Evolutionary conservation across 2,113 vertebrate species (phyloP).

Genomic region (Tupaia chinensis): DNA sequence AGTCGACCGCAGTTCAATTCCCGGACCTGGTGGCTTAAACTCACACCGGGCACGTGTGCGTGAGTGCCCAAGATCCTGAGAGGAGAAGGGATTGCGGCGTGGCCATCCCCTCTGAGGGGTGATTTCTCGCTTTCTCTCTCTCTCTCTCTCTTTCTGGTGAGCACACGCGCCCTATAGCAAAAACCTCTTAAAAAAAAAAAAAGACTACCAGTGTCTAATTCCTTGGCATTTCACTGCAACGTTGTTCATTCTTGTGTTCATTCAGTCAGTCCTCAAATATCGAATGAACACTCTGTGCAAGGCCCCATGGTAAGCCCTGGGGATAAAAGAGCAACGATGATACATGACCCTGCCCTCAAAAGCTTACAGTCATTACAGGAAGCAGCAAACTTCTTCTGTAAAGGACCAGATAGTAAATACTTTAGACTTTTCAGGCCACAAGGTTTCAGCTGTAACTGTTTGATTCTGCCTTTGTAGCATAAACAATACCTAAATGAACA

Average conservation of each 20-base stretch:
- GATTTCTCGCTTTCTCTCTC: too few relatives aligned
- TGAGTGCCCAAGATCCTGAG: too few relatives aligned
- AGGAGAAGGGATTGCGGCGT: too few relatives aligned
- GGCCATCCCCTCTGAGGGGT: too few relatives aligned
- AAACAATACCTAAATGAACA: fast-evolving
- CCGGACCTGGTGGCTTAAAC: too few relatives aligned
- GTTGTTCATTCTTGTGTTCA: not conserved
- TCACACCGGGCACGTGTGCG: too few relatives aligned
- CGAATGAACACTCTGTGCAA: not conserved
- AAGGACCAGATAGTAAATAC: not conserved
- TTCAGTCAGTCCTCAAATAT: not conserved
- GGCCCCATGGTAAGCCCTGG: not conserved
- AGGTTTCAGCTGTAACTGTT: not conserved
- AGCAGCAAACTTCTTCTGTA: not conserved
- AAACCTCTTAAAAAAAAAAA: too few relatives aligned
- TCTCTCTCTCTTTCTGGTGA: too few relatives aligned
- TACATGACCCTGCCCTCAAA: not conserved
- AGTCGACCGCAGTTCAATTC: too few relatives aligned
- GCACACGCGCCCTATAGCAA: too few relatives aligned
- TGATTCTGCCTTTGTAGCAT: not conserved
- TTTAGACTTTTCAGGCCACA: not conserved
- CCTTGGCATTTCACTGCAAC: not conserved
- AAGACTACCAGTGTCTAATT: not conserved
- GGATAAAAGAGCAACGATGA: not conserved
- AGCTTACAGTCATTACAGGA: not conserved